These are phyloP conservation scores for Urocynchramus pylzowi DNA, from an alignment of 2,113 vertebrate species.

Conservation along the genomic window DNA sequence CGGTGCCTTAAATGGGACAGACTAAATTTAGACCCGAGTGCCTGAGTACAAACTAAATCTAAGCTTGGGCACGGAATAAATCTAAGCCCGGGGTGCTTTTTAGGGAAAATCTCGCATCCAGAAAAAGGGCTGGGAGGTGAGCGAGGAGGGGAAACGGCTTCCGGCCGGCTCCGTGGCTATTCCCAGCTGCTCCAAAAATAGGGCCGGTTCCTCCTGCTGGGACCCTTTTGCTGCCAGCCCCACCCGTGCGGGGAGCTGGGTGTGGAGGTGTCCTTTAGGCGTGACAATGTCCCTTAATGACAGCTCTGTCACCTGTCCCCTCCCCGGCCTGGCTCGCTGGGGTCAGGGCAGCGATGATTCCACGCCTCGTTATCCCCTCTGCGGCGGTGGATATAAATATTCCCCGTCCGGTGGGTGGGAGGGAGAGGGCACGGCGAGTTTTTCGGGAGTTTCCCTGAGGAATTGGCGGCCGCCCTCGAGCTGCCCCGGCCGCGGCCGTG, in stretches of 20 bases:
- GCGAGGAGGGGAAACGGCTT: not conserved
- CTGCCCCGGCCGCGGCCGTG: not conserved
- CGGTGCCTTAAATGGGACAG: not conserved
- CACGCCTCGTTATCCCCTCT: fast-evolving
- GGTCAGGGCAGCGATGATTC: not conserved
- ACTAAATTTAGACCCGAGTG: not conserved
- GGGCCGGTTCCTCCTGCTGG: not conserved
- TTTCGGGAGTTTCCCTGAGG: not conserved
- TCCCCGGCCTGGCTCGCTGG: not conserved
- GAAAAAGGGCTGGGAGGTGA: not conserved
- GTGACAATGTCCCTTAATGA: not conserved
- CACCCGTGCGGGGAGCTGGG: not conserved
- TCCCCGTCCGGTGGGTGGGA: fast-evolving
- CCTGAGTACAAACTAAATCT: not conserved
- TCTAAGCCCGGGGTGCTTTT: not conserved
- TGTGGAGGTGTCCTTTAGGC: fast-evolving
- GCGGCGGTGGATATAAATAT: too few relatives aligned
- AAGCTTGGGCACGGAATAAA: not conserved
- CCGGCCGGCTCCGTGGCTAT: not conserved
- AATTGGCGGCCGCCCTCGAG: fast-evolving
- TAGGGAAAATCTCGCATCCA: not conserved
- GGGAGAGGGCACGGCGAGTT: fast-evolving
- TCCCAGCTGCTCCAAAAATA: constrained; percentile 18
- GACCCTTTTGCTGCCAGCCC: not conserved
- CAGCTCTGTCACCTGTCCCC: not conserved